phyloP scores from a whole-genome alignment of 2,888 invertebrate species.

The Belgica antarctica region DNA sequence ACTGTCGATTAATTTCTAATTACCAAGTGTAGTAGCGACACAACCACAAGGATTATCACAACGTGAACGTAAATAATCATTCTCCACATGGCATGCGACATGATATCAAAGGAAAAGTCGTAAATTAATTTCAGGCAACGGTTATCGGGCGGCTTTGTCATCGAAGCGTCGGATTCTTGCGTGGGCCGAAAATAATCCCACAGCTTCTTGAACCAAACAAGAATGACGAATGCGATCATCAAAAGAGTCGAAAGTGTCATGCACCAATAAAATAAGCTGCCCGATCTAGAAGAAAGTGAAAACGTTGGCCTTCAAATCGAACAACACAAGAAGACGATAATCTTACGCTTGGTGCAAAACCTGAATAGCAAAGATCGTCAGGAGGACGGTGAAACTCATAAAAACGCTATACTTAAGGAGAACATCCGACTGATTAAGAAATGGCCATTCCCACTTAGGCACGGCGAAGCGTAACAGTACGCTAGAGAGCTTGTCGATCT shows the following conservation, averaged over 20 bases:
- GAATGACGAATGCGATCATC: conserved; percentile 63
- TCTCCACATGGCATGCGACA: conserved; percentile 63
- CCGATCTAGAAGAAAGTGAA: conserved; percentile 47
- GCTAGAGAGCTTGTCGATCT: conserved; percentile 50
- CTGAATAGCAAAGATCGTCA: conserved; percentile 63
- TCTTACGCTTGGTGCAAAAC: conserved; percentile 57
- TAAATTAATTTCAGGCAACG: conserved; percentile 60
- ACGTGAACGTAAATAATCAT: conserved; percentile 67
- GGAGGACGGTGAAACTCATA: conserved; percentile 60
- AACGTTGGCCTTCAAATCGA: conserved; percentile 29
- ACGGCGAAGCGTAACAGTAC: conserved; percentile 65
- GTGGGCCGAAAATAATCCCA: conserved; percentile 58
- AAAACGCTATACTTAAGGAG: conserved; percentile 79
- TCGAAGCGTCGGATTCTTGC: conserved; percentile 46
- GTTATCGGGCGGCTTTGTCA: conserved; percentile 55
- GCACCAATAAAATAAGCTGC: conserved; percentile 55
- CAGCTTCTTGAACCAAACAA: conserved; percentile 74
- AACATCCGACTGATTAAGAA: conserved; percentile 73
- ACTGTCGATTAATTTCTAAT: conserved; percentile 30
- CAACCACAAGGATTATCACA: conserved; percentile 63
- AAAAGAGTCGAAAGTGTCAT: conserved; percentile 55
- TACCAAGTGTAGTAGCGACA: conserved; percentile 65
- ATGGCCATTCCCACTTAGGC: conserved; percentile 67
- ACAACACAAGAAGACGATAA: background rate
- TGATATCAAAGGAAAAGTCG: conserved; percentile 62